Evolutionary conservation across 1,140 invertebrate genomes (phyloP).

Genomic region (Drosophila sulfurigaster): DNA sequence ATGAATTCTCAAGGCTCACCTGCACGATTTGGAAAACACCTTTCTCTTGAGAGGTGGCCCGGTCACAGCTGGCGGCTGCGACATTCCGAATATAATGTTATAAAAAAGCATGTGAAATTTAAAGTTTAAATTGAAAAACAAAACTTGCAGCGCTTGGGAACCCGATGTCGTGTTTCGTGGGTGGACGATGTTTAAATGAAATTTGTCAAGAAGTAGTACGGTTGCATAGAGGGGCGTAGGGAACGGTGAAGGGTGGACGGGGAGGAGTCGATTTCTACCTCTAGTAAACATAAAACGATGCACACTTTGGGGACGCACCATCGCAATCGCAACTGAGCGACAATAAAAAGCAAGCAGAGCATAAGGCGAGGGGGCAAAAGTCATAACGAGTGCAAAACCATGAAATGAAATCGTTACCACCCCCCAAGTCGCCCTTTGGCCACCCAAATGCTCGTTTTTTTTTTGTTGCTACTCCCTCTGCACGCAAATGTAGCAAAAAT

Average conservation of each 20-base stretch:
- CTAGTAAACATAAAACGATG: conserved; percentile 78
- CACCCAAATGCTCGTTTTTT: conserved; percentile 16
- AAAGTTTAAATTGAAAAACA: conserved; percentile 80
- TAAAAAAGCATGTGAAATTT: conserved; percentile 67
- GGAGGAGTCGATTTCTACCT: conserved; percentile 58
- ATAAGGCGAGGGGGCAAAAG: conserved; percentile 61
- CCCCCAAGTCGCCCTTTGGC: conserved; percentile 28
- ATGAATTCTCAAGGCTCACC: conserved; percentile 28
- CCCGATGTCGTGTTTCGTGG: conserved; percentile 34
- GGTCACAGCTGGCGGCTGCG: conserved; percentile 63
- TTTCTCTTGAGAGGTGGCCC: conserved; percentile 28
- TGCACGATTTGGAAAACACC: conserved; percentile 25
- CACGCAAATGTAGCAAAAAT: conserved; percentile 54
- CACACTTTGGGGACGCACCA: conserved; percentile 73
- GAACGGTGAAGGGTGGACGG: not conserved
- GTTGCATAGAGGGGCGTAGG: not conserved
- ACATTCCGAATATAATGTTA: conserved; percentile 71
- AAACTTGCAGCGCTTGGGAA: conserved; percentile 40
- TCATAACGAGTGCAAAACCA: conserved; percentile 83
- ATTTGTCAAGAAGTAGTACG: conserved; percentile 53
- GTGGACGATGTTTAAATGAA: conserved; percentile 53
- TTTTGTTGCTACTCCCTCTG: conserved; percentile 19
- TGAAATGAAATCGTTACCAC: conserved; percentile 82
- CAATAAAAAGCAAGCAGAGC: conserved; percentile 73
- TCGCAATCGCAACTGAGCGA: conserved; percentile 69